phyloP scores from a whole-genome alignment of 2,113 vertebrate species.

The Mirounga angustirostris region DNA sequence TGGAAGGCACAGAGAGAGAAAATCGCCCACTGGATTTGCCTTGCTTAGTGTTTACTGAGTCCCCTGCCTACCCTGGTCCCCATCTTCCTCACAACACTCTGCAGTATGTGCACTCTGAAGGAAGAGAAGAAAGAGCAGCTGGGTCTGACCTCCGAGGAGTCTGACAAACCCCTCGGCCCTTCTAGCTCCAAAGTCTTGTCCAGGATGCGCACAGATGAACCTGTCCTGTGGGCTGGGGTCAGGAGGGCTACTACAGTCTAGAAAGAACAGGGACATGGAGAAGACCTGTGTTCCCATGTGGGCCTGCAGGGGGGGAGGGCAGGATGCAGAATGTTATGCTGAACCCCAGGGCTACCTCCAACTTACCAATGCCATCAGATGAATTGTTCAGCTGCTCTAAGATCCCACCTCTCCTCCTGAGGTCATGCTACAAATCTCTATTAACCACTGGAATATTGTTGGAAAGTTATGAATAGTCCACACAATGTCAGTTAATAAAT shows the following conservation, averaged over 20 bases:
- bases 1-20: conserved; percentile 16
- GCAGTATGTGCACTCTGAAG: accelerated
- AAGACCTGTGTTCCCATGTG: neutral
- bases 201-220: accelerated
- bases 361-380: neutral
- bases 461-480: neutral
- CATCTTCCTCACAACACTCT: neutral
- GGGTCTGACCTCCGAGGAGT: neutral
- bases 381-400: neutral
- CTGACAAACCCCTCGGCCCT: neutral
- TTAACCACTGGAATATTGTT: neutral
- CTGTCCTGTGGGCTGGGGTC: neutral
- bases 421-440: neutral
- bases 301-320: neutral
- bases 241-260: accelerated
- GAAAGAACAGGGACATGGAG: neutral
- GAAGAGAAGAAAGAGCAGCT: neutral
- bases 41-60: neutral
- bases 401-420: neutral
- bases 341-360: neutral
- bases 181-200: neutral
- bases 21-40: neutral
- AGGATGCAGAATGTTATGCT: neutral
- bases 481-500: neutral
- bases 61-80: neutral